Base-by-base conservation (phyloP, 2,113 vertebrate genomes). In the Dasyurus viverrinus region DNA sequence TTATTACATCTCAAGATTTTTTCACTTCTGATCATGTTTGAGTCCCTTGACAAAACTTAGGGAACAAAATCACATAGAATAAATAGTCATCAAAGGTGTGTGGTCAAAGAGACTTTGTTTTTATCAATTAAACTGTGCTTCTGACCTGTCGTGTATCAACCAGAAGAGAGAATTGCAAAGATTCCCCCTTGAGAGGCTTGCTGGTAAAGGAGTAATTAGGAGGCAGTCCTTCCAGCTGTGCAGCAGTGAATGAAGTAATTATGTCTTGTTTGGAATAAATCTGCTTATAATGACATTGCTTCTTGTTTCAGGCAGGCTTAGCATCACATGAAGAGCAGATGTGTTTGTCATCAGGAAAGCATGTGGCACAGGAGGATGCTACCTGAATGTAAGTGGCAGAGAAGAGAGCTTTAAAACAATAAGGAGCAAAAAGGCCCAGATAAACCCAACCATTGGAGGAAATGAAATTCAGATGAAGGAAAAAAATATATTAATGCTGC, bases 201-300 rank as follows among this genome's bases (percentile, higher is more conserved):
- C 48, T 95, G 96, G 95, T 0, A 0, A 84, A 95, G 93, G 89
- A 53, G 89, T 42, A 84, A 53, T 52, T 90, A 10, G 94, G 95
- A 53, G 94, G 2, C 60, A 96, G 84, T 26, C 84, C 94, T 95
- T 95, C 57, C 42, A 84, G 93, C 96, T 97, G 92, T 92, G 93
- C 57, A 30, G 92, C 93, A 0, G 26, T 1, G 0, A 96, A 93
- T 92, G 92, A 54, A 90, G n/a, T 94, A 97, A 98, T 97, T 95
- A 95, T 91, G 52, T 97, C 30, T 91, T 93, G 89, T 89, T 19
- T 53, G 92, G 90, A 90, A 90, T 89, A 46, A 93, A 47, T 91
- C 42, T 95, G 50, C 52, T 53, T 47, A 36, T 60, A 53, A 92
- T 90, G 48, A n/a, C 24, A 84, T 53, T 0, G 0, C 52, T 95